phyloP scores from a whole-genome alignment of 1,140 invertebrate genomes.

The Meteorus sp. region DNA sequence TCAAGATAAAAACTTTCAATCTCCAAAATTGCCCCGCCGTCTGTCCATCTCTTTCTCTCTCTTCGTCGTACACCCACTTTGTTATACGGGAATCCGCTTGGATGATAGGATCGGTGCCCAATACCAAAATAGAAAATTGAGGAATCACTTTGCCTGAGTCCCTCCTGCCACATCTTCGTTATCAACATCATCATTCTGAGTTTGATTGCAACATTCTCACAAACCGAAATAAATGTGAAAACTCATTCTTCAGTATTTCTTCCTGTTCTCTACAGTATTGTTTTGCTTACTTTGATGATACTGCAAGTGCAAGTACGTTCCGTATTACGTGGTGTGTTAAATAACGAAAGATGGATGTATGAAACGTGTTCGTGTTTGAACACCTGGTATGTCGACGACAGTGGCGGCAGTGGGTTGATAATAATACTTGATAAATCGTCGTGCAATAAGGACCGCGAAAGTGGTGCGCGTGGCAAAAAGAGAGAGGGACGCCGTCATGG shows the following conservation, averaged over 20 bases:
- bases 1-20: background rate
- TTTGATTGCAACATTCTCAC: background rate
- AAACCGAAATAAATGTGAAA: too few relatives aligned
- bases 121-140: constrained; percentile 25
- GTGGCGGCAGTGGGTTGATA: background rate
- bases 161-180: background rate
- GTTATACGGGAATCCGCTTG: constrained; percentile 18
- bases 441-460: constrained; percentile 38
- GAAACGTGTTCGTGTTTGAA: constrained; percentile 17
- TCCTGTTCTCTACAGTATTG: too few relatives aligned
- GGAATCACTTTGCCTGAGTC: constrained; percentile 15
- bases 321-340: background rate
- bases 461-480: constrained; percentile 54
- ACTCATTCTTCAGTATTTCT: too few relatives aligned
- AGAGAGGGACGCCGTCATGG: constrained; percentile 51
- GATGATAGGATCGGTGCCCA: constrained; percentile 23
- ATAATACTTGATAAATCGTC: constrained; percentile 10
- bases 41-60: too few relatives aligned
- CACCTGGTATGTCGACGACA: constrained; percentile 2
- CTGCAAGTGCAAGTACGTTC: too few relatives aligned
- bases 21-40: background rate
- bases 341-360: background rate
- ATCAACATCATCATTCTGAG: background rate
- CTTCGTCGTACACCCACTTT: too few relatives aligned
- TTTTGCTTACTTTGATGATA: too few relatives aligned